These are phyloP conservation scores for Lamellibrachia luymesi DNA, from an alignment of 1,140 invertebrate genomes.

Conservation along the genomic window DNA sequence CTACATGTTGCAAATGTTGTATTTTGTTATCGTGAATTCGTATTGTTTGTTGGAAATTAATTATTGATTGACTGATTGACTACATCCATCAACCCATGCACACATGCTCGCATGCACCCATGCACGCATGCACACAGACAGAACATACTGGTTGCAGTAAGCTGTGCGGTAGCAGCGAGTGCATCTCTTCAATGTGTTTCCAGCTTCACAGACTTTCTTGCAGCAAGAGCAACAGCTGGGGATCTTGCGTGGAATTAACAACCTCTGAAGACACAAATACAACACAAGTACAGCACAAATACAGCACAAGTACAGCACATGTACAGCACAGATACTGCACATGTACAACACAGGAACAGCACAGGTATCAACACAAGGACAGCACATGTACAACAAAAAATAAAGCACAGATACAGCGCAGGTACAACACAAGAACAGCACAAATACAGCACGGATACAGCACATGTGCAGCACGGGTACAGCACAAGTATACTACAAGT, in stretches of 20 bases:
- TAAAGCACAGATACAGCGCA: too few relatives aligned
- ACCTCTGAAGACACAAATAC: constrained; percentile 30
- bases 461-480: background rate
- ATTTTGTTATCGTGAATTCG: too few relatives aligned
- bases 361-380: too few relatives aligned
- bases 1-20: too few relatives aligned
- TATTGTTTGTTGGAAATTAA: too few relatives aligned
- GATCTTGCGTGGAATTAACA: constrained; percentile 47
- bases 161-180: constrained; percentile 57
- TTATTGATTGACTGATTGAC: too few relatives aligned
- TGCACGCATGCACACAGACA: background rate
- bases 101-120: background rate
- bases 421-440: background rate
- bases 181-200: constrained; percentile 54
- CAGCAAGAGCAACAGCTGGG: constrained; percentile 50
- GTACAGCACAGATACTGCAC: too few relatives aligned
- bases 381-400: too few relatives aligned
- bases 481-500: background rate
- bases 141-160: constrained; percentile 57
- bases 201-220: constrained; percentile 37
- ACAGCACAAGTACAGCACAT: background rate
- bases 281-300: background rate
- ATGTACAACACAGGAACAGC: too few relatives aligned
- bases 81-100: background rate
- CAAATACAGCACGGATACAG: background rate